phyloP scores from a whole-genome alignment of 1,140 invertebrate genomes.

The Polyergus mexicanus region DNA sequence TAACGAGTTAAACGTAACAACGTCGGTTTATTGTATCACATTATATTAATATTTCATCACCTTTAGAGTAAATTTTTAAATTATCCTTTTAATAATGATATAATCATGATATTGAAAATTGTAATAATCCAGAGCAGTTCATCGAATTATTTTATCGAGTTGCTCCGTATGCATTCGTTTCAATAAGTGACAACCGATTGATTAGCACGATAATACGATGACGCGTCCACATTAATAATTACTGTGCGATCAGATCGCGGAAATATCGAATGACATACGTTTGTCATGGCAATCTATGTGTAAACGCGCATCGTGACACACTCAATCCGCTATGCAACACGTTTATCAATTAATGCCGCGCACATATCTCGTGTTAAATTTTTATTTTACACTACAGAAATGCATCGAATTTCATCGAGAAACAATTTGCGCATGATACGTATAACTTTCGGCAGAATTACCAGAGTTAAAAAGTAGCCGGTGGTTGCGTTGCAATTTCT shows the following conservation, averaged over 20 bases:
- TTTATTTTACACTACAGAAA: constrained; percentile 7
- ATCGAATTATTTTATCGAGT: constrained; percentile 17
- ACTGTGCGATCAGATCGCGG: constrained; percentile 36
- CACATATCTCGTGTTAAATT: constrained; percentile 19
- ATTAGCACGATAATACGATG: constrained; percentile 46
- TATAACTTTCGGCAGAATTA: constrained; percentile 29
- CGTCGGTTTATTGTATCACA: neutral
- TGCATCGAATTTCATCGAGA: neutral
- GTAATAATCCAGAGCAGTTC: neutral
- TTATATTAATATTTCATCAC: neutral
- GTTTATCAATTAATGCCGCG: constrained; percentile 44
- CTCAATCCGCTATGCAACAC: neutral
- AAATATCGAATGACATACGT: constrained; percentile 31
- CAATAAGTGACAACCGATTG: constrained; percentile 40
- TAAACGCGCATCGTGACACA: neutral
- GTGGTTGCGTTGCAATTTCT: neutral
- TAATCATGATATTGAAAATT: constrained; percentile 3
- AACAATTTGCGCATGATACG: constrained; percentile 38
- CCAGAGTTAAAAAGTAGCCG: constrained; percentile 44
- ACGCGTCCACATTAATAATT: constrained; percentile 47
- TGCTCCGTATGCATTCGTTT: constrained; percentile 14
- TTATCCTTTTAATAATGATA: neutral
- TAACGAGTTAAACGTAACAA: neutral
- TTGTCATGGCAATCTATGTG: neutral
- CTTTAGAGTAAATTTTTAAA: neutral